A percentile compares a stretch with the other conserved stretches of the same genome.
Conservation (phyloP, 2,113 vertebrate genomes). For the Prunella himalayana region DNA sequence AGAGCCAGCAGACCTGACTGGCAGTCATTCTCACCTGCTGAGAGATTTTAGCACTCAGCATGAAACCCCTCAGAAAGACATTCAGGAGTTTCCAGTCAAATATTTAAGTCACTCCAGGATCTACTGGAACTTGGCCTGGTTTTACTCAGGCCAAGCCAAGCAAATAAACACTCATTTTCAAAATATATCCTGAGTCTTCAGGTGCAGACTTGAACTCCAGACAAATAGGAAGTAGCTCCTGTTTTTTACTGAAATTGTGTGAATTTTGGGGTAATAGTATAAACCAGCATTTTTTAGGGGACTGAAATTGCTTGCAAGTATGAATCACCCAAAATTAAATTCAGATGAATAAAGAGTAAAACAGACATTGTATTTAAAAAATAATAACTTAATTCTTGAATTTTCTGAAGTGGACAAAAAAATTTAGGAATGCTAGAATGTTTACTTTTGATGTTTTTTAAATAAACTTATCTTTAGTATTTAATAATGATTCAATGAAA, state of each 20-base stretch:
- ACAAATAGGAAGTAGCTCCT: not conserved
- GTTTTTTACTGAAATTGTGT: not conserved
- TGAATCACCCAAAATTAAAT: not conserved
- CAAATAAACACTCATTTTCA: slow-evolving; percentile 16
- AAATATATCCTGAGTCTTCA: not conserved
- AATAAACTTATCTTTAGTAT: not conserved
- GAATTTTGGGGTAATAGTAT: not conserved
- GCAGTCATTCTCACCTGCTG: not conserved
- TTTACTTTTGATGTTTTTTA: not conserved
- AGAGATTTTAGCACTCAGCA: not conserved
- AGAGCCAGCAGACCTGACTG: not conserved
- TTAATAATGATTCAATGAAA: not conserved
- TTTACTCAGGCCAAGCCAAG: not conserved
- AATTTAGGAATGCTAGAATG: not conserved
- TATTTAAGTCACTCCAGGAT: not conserved
- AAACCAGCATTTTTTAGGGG: not conserved
- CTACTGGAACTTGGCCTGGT: not conserved
- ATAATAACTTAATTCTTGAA: not conserved
- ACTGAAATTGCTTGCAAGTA: not conserved
- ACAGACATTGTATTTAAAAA: not conserved
- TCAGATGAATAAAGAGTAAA: not conserved
- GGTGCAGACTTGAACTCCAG: not conserved
- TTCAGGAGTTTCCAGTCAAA: not conserved
- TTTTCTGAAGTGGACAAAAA: not conserved
- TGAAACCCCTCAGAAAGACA: not conserved